Conservation (phyloP, 2,797 vertebrate species). For the Cuniculus paca region DNA sequence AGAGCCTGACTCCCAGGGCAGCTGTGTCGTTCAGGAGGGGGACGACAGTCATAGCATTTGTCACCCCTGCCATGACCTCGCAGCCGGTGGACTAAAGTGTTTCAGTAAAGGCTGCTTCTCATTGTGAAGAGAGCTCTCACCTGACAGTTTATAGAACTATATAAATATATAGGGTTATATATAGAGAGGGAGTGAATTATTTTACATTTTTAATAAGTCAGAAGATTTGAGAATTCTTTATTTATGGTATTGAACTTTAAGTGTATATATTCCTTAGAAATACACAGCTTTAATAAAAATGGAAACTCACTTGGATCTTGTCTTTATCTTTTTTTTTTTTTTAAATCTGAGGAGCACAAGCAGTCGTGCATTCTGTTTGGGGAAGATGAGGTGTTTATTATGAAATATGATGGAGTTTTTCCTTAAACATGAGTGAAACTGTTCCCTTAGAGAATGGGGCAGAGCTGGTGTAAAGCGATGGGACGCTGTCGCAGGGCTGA, state of each 20-base stretch:
- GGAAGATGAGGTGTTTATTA: not conserved
- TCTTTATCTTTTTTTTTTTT: conserved; percentile 50
- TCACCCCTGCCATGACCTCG: not conserved
- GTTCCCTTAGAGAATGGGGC: not conserved
- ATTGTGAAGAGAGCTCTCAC: conserved; percentile 74
- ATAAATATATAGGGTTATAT: conserved; percentile 50
- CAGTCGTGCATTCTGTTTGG: not conserved
- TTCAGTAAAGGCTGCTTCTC: conserved; percentile 68
- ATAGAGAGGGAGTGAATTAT: conserved; percentile 80
- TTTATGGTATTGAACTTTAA: conserved; percentile 83
- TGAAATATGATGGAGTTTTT: conserved; percentile 44
- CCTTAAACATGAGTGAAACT: conserved; percentile 21
- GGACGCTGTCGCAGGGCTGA: not conserved
- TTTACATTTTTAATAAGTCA: conserved; percentile 82
- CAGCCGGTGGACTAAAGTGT: conserved; percentile 43
- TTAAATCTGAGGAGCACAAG: conserved; percentile 36
- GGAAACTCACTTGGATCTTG: conserved; percentile 63
- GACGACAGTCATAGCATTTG: not conserved
- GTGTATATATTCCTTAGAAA: conserved; percentile 75
- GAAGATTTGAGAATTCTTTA: conserved; percentile 84
- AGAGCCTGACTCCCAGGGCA: not conserved
- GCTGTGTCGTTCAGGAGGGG: not conserved
- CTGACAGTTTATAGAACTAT: conserved; percentile 64
- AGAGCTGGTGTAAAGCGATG: not conserved
- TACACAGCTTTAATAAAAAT: conserved; percentile 77